Evolutionary conservation across 2,888 invertebrate species (phyloP).

Genomic region (Hirtodrosophila trivittata): DNA sequence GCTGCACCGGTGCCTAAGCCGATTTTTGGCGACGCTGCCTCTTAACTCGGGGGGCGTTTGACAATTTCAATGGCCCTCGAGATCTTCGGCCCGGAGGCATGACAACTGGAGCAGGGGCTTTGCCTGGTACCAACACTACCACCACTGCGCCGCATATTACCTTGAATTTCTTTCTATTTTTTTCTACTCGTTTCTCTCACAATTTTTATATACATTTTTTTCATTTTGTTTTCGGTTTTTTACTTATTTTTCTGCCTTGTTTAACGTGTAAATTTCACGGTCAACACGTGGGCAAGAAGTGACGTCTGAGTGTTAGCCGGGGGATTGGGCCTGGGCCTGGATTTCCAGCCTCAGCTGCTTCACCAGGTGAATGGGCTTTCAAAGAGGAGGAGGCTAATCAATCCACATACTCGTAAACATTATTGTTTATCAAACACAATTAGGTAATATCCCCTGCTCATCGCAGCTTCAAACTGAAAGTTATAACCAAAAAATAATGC

Average conservation of each 20-base stretch:
- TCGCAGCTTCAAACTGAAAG: too few relatives aligned
- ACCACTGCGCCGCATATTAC: conserved; percentile 22
- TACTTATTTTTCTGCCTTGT: conserved; percentile 33
- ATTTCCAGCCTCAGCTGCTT: conserved; percentile 4
- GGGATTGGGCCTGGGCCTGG: conserved; percentile 8
- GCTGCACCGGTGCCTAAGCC: conserved; percentile 59
- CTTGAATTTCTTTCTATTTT: conserved; percentile 31
- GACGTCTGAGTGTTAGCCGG: conserved; percentile 30
- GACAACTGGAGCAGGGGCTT: conserved; percentile 65
- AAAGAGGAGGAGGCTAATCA: conserved; percentile 36
- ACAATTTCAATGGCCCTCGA: conserved; percentile 70
- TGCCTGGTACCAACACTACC: conserved; percentile 14
- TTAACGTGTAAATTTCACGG: conserved; percentile 61
- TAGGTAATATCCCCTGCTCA: too few relatives aligned
- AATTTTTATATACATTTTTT: too few relatives aligned
- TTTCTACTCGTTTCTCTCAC: conserved; percentile 12
- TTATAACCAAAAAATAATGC: too few relatives aligned
- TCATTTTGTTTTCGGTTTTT: not conserved
- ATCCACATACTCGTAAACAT: conserved; percentile 30
- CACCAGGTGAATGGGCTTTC: conserved; percentile 45
- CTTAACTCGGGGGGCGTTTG: conserved; percentile 67
- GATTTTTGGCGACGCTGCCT: conserved; percentile 61
- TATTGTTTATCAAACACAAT: not conserved
- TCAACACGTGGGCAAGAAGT: conserved; percentile 54
- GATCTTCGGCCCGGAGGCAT: conserved; percentile 52